A percentile compares a stretch with the other conserved stretches of the same genome.
Conservation (phyloP, 2,113 vertebrate species). For the Phylloscopus trochilus region DNA sequence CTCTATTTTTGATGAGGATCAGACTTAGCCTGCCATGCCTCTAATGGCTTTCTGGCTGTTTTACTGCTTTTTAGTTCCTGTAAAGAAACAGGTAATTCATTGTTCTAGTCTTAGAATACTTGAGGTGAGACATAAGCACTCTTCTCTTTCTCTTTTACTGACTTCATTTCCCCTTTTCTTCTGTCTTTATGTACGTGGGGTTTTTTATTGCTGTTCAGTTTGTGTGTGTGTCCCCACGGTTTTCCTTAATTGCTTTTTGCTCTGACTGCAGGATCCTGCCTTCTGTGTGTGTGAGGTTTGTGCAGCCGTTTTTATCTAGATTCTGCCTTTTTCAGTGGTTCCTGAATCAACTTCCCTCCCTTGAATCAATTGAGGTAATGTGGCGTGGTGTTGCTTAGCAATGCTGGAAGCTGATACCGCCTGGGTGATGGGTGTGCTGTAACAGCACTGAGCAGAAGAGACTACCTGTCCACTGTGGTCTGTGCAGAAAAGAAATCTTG, state of each 20-base stretch:
- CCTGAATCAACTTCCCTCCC: slow-evolving; percentile 26
- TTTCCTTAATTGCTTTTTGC: slow-evolving; percentile 20
- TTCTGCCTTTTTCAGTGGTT: slow-evolving; percentile 3
- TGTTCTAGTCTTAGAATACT: not conserved
- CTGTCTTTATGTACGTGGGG: not conserved
- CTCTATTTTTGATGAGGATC: not conserved
- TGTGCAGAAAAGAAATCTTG: not conserved
- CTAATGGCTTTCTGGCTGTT: not conserved
- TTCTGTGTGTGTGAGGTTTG: not conserved
- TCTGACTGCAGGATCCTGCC: not conserved
- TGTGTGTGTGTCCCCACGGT: not conserved
- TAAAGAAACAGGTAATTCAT: not conserved
- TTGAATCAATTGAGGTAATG: slow-evolving; percentile 23
- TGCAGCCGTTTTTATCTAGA: not conserved
- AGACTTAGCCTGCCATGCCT: not conserved
- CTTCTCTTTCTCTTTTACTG: not conserved
- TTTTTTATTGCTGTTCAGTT: not conserved
- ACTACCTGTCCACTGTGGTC: not conserved
- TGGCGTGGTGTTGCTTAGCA: slow-evolving; percentile 60
- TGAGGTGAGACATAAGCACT: not conserved
- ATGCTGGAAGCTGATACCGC: not conserved
- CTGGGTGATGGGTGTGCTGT: not conserved
- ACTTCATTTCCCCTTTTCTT: not conserved
- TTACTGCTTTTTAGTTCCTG: not conserved
- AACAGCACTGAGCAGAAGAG: not conserved